Evolutionary conservation across 2,113 vertebrate species (phyloP), one percentile per base, ranked within the genome.

Genomic region (Pygathrix nemaeus): DNA sequence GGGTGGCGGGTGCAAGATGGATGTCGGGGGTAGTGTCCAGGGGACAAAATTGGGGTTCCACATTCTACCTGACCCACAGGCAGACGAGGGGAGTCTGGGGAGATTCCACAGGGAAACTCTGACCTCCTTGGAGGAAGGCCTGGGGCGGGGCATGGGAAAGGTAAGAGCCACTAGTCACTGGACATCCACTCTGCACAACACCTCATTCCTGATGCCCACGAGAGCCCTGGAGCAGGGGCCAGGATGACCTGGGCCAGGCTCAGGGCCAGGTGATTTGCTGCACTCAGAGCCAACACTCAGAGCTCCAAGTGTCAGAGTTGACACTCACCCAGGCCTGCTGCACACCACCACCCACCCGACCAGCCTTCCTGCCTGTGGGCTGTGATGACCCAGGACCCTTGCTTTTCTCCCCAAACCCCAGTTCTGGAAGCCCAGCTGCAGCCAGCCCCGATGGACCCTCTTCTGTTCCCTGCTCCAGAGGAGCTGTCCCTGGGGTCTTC

Each of bases 221-320:
- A 25, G 23, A 45, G 45, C 30, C 18, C 17, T 16, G 0, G 0
- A 40, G 75, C 1, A 0, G 2, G 13, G 48, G 5, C 55, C 57
- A 6, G 14, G 25, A 13, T 4, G 30, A 25, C 43, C 32, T 1
- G 0, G 32, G 5, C 72, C 38, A 6, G 48, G 40, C 79, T 57
- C 8, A 1, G 13, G 38, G 32, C 38, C 38, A 25, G 3, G 0
- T 4, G 13, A 64, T 59, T 50, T 0, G 25, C 35, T 9, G 59
- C 48, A 2, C 14, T 4, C 1, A 35, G 0, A 1, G 45, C 35
- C 43, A 43, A 43, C 48, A 2, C 14, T 4, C 1, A 35, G 0
- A 1, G 45, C 35, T 12, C 8, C 1, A 3, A 8, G 7, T 0
- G 1, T 27, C 82, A 78, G 30, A 25, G 14, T 13, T 2, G 3